Evolutionary conservation across 2,797 vertebrate genomes (phyloP).

Genomic region (Urophycis tenuis): DNA sequence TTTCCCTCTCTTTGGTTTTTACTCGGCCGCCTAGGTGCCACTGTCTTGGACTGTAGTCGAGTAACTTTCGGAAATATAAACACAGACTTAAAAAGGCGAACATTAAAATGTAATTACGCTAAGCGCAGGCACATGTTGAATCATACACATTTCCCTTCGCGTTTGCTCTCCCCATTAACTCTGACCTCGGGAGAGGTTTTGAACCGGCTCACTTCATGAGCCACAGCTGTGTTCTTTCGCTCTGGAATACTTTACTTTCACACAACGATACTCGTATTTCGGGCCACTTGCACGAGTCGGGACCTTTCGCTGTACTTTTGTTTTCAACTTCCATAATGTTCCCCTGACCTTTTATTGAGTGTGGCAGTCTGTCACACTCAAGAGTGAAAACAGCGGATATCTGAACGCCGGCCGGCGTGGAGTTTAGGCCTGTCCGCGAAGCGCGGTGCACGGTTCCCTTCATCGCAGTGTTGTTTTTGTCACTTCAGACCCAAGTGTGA

Average conservation of each 20-base stretch:
- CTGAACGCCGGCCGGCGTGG: constrained; percentile 33
- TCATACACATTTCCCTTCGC: constrained; percentile 45
- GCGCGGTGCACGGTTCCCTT: neutral
- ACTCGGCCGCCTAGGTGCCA: constrained; percentile 38
- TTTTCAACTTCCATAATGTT: constrained; percentile 56
- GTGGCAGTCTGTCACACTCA: constrained; percentile 45
- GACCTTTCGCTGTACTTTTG: constrained; percentile 52
- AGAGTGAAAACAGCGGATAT: constrained; percentile 23
- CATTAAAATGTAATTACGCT: constrained; percentile 68
- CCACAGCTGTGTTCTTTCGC: constrained; percentile 60
- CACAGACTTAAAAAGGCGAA: constrained; percentile 59
- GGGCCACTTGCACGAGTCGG: constrained; percentile 52
- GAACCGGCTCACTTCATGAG: constrained; percentile 66
- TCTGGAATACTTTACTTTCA: constrained; percentile 56
- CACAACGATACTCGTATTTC: constrained; percentile 55
- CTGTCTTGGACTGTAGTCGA: constrained; percentile 44
- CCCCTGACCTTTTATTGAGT: constrained; percentile 61
- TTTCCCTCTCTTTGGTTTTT: constrained; percentile 39
- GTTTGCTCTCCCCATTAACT: constrained; percentile 64
- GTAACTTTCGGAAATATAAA: constrained; percentile 63
- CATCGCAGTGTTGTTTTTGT: neutral
- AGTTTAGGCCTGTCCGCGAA: neutral
- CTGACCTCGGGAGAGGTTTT: constrained; percentile 62
- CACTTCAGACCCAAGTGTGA: neutral
- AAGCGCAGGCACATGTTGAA: constrained; percentile 74